Evolutionary conservation across 2,888 invertebrate species (phyloP).

Genomic region (Steinernema scapterisci): DNA sequence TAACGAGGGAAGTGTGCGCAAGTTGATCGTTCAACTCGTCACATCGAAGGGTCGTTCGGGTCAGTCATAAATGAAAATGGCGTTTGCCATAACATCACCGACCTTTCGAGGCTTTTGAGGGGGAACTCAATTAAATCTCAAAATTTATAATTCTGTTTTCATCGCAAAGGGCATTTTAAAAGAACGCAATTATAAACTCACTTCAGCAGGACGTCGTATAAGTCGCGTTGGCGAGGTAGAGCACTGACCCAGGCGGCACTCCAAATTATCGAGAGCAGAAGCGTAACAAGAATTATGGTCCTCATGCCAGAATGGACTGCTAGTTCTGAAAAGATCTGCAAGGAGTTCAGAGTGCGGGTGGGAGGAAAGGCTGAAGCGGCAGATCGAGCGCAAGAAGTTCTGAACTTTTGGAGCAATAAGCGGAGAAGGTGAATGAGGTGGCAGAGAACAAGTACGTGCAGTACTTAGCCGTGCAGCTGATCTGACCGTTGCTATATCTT

Average conservation of each 20-base stretch:
- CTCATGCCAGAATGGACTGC: not conserved
- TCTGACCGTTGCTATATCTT: conserved; percentile 25
- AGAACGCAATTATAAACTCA: not conserved
- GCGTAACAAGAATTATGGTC: conserved; percentile 1
- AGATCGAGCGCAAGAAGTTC: no score
- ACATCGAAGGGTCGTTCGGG: not conserved
- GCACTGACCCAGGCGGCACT: not conserved
- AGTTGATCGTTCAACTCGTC: not conserved
- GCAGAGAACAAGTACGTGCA: not conserved
- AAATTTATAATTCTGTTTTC: no score
- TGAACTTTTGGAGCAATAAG: no score
- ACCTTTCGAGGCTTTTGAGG: no score
- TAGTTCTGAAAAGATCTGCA: no score
- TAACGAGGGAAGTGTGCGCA: not conserved
- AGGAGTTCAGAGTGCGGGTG: no score
- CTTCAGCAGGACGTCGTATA: conserved; percentile 6
- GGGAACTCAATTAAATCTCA: no score
- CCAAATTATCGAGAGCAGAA: not conserved
- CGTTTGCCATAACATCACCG: not conserved
- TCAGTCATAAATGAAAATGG: not conserved
- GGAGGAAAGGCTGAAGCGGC: no score
- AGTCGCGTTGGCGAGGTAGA: not conserved
- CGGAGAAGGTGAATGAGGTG: no score
- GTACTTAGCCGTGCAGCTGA: conserved; percentile 25
- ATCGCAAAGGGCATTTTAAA: no score